Conservation (phyloP, 2,888 invertebrate species). For the Melieria omissa region DNA sequence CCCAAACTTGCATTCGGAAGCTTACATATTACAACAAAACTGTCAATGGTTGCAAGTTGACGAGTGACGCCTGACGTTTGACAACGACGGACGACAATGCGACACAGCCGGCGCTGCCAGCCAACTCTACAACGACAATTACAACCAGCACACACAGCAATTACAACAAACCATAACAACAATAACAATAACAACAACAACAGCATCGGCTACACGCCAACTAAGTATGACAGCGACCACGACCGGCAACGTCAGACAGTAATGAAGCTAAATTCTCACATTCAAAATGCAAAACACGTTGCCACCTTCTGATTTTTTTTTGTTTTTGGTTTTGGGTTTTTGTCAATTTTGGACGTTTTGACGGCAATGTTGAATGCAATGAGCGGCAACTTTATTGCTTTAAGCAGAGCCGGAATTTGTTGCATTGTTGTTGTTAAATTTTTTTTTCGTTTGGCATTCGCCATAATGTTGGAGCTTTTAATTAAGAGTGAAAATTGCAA, state of each 20-base stretch:
- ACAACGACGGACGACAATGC: background rate
- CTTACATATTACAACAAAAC: too few relatives aligned
- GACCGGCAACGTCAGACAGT: background rate
- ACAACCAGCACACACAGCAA: conserved; percentile 42
- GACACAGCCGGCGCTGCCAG: too few relatives aligned
- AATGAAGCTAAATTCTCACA: conserved; percentile 10
- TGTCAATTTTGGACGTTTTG: too few relatives aligned
- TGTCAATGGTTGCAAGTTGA: too few relatives aligned
- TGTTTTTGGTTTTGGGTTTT: too few relatives aligned
- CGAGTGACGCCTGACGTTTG: too few relatives aligned
- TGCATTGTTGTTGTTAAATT: background rate
- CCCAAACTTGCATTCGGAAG: too few relatives aligned
- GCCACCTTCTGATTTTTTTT: background rate
- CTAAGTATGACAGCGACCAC: conserved; percentile 6
- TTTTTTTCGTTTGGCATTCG: background rate
- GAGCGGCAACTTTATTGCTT: too few relatives aligned
- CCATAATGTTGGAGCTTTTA: background rate
- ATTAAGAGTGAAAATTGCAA: conserved; percentile 11
- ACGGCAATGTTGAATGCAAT: too few relatives aligned
- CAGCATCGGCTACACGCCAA: background rate
- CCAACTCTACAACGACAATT: too few relatives aligned
- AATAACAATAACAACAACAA: background rate
- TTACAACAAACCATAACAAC: conserved; percentile 9
- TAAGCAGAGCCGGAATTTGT: background rate
- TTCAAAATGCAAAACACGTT: conserved; percentile 19